Conservation (phyloP, 30 jellyfish, hydroid and myxozoan species). For the Turritopsis dohrnii region DNA sequence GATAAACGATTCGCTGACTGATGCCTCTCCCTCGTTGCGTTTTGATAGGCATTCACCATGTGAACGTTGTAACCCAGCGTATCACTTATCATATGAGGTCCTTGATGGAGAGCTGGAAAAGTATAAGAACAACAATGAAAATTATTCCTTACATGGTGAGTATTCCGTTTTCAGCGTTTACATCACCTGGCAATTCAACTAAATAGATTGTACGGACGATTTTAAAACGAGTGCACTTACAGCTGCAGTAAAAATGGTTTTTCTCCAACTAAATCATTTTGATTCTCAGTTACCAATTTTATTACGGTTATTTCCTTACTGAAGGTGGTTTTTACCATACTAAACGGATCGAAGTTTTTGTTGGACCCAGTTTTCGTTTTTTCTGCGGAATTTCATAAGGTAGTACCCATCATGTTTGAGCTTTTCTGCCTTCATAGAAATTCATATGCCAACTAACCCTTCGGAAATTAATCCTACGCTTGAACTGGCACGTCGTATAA, state of each 20-base stretch:
- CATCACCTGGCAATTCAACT: neutral
- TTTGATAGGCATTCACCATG: conserved; percentile 2
- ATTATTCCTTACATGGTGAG: conserved; percentile 17
- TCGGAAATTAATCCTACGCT: conserved; percentile 15
- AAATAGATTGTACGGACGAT: too few relatives aligned
- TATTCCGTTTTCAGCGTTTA: neutral
- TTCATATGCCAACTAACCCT: conserved; percentile 9
- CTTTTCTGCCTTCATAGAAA: neutral
- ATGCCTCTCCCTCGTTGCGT: neutral
- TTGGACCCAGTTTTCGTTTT: too few relatives aligned
- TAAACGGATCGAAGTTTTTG: too few relatives aligned
- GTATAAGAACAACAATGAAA: neutral
- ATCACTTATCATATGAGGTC: conserved; percentile 4
- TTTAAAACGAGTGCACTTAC: too few relatives aligned
- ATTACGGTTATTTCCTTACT: too few relatives aligned
- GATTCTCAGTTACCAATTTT: too few relatives aligned
- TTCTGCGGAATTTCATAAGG: too few relatives aligned
- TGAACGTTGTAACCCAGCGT: conserved; percentile 21
- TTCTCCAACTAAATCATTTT: too few relatives aligned
- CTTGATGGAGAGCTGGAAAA: neutral
- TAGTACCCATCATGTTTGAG: neutral
- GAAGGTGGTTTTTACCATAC: too few relatives aligned
- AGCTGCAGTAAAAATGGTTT: too few relatives aligned
- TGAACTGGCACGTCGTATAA: conserved; percentile 21
- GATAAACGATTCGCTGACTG: neutral